Conservation (phyloP, 2,113 vertebrate species). For the Eonycteris spelaea region DNA sequence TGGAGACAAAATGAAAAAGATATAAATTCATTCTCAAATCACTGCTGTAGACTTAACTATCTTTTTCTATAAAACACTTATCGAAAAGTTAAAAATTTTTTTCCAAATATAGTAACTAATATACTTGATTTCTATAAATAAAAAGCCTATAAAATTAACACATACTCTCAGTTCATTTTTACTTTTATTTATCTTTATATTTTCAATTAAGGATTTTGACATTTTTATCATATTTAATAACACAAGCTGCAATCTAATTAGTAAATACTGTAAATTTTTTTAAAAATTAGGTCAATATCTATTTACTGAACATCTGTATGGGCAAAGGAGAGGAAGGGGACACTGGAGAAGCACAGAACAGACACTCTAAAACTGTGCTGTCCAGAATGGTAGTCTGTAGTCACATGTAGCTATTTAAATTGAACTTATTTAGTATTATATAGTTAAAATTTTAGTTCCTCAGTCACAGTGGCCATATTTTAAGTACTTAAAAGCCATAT, state of each 20-base stretch:
- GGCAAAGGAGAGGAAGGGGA: neutral
- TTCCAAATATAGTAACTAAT: conserved; percentile 3
- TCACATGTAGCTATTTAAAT: neutral
- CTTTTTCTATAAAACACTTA: neutral
- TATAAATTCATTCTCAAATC: neutral
- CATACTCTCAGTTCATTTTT: neutral
- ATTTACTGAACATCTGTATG: neutral
- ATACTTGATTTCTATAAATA: neutral
- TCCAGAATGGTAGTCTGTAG: neutral
- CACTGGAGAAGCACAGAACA: neutral
- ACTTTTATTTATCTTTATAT: neutral
- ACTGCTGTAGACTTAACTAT: neutral
- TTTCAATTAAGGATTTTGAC: conserved; percentile 16
- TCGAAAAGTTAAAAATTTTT: neutral
- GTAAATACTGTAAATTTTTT: neutral
- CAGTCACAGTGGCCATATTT: neutral
- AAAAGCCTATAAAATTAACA: conserved; percentile 27
- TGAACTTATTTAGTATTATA: neutral
- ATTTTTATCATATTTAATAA: neutral
- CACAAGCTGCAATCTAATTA: neutral
- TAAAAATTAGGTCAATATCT: neutral
- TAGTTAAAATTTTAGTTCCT: conserved; percentile 27
- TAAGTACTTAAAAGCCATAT: neutral
- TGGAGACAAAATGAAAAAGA: neutral
- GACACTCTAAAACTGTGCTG: neutral